phyloP scores from a whole-genome alignment of 2,113 vertebrate species.

The Pitta sordida region DNA sequence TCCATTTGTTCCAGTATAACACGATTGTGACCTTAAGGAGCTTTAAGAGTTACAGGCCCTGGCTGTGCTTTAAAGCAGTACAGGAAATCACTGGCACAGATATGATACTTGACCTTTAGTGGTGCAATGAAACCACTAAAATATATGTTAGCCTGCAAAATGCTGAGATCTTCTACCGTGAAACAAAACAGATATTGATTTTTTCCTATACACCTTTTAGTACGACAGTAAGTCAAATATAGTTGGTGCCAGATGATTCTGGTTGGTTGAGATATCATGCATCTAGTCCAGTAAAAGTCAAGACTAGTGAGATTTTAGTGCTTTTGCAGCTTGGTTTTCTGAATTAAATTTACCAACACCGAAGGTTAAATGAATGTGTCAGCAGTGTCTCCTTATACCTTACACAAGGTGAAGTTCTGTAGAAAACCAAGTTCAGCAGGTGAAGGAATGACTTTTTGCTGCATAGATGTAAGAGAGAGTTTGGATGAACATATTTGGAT shows the following conservation, averaged over 20 bases:
- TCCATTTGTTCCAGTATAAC: background rate
- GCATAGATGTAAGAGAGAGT: fast-evolving
- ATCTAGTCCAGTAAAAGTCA: background rate
- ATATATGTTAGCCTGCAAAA: constrained; percentile 53
- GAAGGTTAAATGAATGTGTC: background rate
- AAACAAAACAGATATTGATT: constrained; percentile 66
- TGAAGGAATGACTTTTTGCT: background rate
- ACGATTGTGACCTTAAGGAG: background rate
- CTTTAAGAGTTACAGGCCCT: constrained; percentile 40
- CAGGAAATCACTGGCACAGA: constrained; percentile 48
- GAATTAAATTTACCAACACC: background rate
- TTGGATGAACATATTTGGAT: background rate
- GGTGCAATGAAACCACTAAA: constrained; percentile 39
- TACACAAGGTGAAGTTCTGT: background rate
- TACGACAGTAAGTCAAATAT: constrained; percentile 28
- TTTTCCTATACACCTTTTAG: constrained; percentile 18
- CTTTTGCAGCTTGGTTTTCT: background rate
- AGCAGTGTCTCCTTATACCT: background rate
- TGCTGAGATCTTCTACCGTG: constrained; percentile 23
- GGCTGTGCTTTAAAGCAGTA: constrained; percentile 37
- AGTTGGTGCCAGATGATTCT: constrained; percentile 10
- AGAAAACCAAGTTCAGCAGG: background rate
- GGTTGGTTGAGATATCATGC: background rate
- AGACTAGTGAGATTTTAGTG: background rate
- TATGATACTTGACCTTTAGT: constrained; percentile 51